Conservation (phyloP, 2,113 vertebrate species). For the Tragelaphus strepsiceros region DNA sequence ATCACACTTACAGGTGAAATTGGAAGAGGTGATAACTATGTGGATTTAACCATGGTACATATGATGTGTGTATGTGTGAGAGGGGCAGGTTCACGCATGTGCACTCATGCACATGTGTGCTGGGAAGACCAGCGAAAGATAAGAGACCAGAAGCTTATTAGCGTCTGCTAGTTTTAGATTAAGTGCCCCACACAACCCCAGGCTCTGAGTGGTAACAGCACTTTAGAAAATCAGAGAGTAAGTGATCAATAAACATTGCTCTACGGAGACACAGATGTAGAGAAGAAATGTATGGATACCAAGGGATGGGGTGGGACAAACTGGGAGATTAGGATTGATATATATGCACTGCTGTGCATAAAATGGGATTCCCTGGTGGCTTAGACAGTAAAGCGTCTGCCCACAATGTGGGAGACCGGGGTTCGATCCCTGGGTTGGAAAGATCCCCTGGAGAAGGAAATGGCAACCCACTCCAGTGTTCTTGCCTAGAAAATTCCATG, state of each 20-base stretch:
- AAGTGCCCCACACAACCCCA: neutral
- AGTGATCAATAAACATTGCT: neutral
- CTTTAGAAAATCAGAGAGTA: neutral
- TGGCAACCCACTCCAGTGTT: too few relatives aligned
- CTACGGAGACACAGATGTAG: neutral
- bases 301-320: neutral
- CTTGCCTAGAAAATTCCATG: too few relatives aligned
- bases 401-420: fast-evolving
- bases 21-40: neutral
- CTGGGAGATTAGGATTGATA: neutral
- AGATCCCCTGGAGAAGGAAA: too few relatives aligned
- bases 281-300: neutral
- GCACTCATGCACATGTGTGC: too few relatives aligned
- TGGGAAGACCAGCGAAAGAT: neutral
- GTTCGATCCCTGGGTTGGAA: too few relatives aligned
- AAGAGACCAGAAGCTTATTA: neutral
- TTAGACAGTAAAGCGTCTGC: too few relatives aligned
- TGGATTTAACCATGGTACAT: neutral
- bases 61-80: neutral
- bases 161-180: neutral
- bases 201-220: neutral
- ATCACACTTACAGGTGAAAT: neutral
- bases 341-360: neutral
- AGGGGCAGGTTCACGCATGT: neutral
- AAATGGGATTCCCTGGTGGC: too few relatives aligned